These are phyloP conservation scores for Pavo muticus DNA, from an alignment of 2,113 vertebrate species.

Conservation along the genomic window DNA sequence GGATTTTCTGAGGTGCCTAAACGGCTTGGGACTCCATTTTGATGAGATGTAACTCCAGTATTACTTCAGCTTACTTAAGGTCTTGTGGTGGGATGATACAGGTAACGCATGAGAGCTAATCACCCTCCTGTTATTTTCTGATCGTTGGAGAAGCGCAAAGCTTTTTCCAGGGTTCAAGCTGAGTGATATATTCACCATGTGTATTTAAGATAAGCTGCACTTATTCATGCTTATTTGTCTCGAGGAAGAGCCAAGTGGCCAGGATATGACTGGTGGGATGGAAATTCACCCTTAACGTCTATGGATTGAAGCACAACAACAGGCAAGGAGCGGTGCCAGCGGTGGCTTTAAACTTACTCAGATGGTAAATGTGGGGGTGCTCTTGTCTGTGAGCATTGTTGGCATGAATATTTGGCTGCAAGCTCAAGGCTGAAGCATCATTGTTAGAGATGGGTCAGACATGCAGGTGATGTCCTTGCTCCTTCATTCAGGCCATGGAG, in stretches of 20 bases:
- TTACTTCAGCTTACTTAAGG: not conserved
- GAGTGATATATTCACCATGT: not conserved
- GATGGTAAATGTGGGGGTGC: not conserved
- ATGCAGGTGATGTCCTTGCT: not conserved
- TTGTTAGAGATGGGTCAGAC: not conserved
- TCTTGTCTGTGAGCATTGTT: not conserved
- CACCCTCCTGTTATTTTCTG: not conserved
- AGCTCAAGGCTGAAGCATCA: accelerated
- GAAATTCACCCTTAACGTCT: not conserved
- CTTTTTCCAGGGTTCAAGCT: not conserved
- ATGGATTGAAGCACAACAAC: not conserved
- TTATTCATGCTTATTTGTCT: not conserved
- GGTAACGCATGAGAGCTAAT: not conserved
- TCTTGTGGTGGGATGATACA: not conserved
- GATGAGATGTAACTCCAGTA: not conserved
- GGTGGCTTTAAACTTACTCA: not conserved
- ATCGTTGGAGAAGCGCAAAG: not conserved
- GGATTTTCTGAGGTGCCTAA: not conserved
- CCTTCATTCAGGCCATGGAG: not conserved
- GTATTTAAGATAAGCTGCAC: not conserved
- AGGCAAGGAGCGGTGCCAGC: not conserved
- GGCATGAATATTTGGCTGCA: not conserved
- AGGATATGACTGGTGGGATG: not conserved
- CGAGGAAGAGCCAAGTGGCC: not conserved
- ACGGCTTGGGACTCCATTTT: not conserved